Percentiles rank a stretch among this genome's conserved stretches.
phyloP scores from a whole-genome alignment of 2,113 vertebrate genomes.

The mouse (Mus musculus) region DNA sequence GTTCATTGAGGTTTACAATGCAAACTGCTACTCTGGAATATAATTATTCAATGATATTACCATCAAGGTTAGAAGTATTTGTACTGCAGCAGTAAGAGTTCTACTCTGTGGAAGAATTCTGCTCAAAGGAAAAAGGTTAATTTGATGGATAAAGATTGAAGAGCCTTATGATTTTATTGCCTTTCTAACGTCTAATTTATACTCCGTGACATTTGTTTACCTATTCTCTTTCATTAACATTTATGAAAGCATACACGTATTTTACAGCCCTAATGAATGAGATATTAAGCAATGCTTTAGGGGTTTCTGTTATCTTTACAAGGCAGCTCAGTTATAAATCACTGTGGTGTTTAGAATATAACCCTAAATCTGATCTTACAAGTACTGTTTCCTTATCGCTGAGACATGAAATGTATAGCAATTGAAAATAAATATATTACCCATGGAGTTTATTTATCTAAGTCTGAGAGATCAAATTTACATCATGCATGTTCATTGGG shows the following conservation, averaged over 20 bases:
- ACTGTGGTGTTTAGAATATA: conserved; percentile 46
- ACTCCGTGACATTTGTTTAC: conserved; percentile 60
- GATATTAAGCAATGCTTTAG: conserved; percentile 59
- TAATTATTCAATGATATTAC: conserved; percentile 62
- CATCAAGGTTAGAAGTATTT: conserved; percentile 57
- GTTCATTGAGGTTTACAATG: conserved; percentile 71
- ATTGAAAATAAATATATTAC: conserved; percentile 61
- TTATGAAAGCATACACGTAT: conserved; percentile 64
- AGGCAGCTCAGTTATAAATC: conserved; percentile 70
- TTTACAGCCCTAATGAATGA: conserved; percentile 59
- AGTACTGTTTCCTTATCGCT: conserved; percentile 33
- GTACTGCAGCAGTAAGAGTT: background rate
- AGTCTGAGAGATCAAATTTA: conserved; percentile 17
- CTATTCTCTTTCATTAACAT: conserved; percentile 70
- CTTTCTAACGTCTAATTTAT: conserved; percentile 52
- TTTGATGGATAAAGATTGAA: conserved; percentile 22
- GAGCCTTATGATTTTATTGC: conserved; percentile 41
- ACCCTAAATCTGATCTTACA: conserved; percentile 33
- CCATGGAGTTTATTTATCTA: background rate
- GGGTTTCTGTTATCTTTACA: conserved; percentile 71
- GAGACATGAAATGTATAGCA: conserved; percentile 62
- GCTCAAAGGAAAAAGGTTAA: background rate
- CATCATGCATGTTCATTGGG: conserved; percentile 25
- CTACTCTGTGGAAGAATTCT: conserved; percentile 17
- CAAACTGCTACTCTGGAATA: conserved; percentile 63